Evolutionary conservation across 2,888 invertebrate species (phyloP).

Genomic region (Netelia fuscicornis): DNA sequence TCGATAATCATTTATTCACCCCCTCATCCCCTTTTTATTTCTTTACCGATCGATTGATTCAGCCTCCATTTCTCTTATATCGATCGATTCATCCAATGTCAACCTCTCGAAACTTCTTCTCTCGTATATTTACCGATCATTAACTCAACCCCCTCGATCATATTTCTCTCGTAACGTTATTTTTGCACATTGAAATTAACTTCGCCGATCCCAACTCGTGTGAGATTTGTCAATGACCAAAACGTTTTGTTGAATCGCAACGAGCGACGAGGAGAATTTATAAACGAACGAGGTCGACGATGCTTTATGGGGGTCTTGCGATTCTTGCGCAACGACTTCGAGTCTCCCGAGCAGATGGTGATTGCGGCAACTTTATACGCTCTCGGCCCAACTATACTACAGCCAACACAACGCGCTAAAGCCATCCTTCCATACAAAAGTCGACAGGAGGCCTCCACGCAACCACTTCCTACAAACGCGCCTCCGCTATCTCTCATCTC

Average conservation of each 20-base stretch:
- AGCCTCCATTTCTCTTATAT: too few relatives aligned
- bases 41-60: too few relatives aligned
- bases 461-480: constrained; percentile 12
- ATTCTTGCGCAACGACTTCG: constrained; percentile 73
- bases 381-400: not conserved
- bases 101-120: too few relatives aligned
- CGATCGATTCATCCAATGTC: too few relatives aligned
- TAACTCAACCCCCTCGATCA: not conserved
- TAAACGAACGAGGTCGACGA: constrained; percentile 73
- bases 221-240: constrained; percentile 19
- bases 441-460: constrained; percentile 39
- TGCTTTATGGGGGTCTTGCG: constrained; percentile 74
- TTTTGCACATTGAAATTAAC: not conserved
- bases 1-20: too few relatives aligned
- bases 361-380: constrained; percentile 48
- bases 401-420: constrained; percentile 18
- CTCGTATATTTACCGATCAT: not conserved
- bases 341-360: constrained; percentile 31
- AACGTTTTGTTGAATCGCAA: not conserved
- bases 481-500: constrained; percentile 16
- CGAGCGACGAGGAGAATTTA: constrained; percentile 35
- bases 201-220: constrained; percentile 2
- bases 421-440: constrained; percentile 22
- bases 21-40: too few relatives aligned
- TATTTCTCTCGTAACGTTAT: not conserved